phyloP scores from a whole-genome alignment of 2,113 vertebrate species.

The Eulacestoma nigropectus region DNA sequence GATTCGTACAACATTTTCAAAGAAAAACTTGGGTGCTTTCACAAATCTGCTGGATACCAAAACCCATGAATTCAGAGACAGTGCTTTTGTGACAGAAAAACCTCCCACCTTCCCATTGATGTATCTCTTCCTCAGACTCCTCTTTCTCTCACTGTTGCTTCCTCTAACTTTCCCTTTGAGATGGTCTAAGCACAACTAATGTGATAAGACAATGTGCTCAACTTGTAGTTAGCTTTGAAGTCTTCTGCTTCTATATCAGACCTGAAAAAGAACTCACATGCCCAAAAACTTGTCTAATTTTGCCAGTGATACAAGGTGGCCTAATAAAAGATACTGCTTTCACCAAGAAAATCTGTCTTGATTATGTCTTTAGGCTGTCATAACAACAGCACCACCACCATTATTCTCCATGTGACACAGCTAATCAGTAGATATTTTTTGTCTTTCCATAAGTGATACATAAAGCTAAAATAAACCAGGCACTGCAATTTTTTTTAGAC shows the following conservation, averaged over 20 bases:
- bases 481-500: not conserved
- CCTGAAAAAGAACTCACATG: not conserved
- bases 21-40: not conserved
- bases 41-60: not conserved
- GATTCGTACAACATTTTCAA: not conserved
- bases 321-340: slow-evolving; percentile 5
- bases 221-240: not conserved
- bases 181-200: not conserved
- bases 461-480: slow-evolving; percentile 10
- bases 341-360: slow-evolving; percentile 2
- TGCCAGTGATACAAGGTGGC: not conserved
- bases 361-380: slow-evolving; percentile 19
- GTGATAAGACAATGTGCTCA: not conserved
- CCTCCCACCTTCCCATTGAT: not conserved
- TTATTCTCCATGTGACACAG: not conserved
- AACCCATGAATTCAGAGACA: not conserved
- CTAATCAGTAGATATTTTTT: not conserved
- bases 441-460: not conserved
- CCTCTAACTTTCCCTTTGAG: not conserved
- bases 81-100: not conserved
- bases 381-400: not conserved
- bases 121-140: not conserved
- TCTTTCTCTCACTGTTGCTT: not conserved
- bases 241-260: slow-evolving; percentile 3
- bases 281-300: not conserved